Evolutionary conservation across 2,888 invertebrate species (phyloP).

Genomic region (Acronicta psi): DNA sequence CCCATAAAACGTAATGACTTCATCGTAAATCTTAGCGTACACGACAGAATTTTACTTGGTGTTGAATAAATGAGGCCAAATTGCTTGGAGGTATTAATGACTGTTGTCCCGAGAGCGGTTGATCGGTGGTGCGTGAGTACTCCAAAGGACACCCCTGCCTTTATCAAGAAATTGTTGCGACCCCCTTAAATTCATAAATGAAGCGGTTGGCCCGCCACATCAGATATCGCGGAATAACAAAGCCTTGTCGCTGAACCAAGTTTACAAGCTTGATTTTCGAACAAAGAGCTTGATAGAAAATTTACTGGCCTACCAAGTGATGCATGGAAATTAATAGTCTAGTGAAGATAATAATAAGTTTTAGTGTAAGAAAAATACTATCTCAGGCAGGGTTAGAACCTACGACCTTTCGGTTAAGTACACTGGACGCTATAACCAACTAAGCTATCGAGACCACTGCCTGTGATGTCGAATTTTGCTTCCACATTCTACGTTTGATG

Average conservation of each 20-base stretch:
- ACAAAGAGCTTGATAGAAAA: conserved; percentile 50
- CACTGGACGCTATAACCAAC: too few relatives aligned
- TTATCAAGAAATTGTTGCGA: conserved; percentile 53
- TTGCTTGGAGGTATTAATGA: conserved; percentile 77
- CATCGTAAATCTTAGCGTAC: conserved; percentile 87
- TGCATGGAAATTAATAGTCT: conserved; percentile 44
- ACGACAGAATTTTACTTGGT: conserved; percentile 85
- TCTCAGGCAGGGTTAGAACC: too few relatives aligned
- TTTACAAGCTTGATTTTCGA: conserved; percentile 45
- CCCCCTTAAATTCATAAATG: conserved; percentile 55
- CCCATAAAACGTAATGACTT: conserved; percentile 88
- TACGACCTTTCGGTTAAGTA: too few relatives aligned
- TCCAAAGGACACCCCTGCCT: conserved; percentile 38
- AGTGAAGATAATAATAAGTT: too few relatives aligned
- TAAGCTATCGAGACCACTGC: too few relatives aligned
- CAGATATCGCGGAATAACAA: conserved; percentile 56
- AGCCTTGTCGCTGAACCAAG: conserved; percentile 48
- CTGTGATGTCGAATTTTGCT: too few relatives aligned
- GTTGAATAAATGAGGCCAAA: conserved; percentile 85
- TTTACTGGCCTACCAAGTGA: conserved; percentile 45
- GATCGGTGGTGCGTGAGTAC: conserved; percentile 50
- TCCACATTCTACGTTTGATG: too few relatives aligned
- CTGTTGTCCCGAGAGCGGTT: conserved; percentile 63
- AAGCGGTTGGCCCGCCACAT: conserved; percentile 49
- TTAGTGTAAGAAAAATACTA: too few relatives aligned